phyloP scores from a whole-genome alignment of 1,140 invertebrate species.

The Hycleus cichorii region DNA sequence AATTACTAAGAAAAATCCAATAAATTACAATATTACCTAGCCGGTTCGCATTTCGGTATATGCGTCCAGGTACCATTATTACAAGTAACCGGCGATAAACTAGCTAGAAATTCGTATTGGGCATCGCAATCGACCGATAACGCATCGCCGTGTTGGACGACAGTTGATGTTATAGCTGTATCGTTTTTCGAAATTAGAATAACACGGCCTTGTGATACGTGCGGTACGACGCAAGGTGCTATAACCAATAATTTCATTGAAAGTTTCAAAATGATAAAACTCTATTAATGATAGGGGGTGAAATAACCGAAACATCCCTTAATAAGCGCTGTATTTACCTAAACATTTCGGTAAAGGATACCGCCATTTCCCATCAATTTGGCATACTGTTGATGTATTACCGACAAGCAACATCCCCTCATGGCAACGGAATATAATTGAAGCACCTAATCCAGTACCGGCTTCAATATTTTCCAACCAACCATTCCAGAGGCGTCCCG shows the following conservation, averaged over 20 bases:
- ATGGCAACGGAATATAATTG: slow-evolving; percentile 89
- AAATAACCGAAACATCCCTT: too few species aligned
- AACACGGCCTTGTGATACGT: slow-evolving; percentile 75
- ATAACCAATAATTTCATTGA: slow-evolving; percentile 7
- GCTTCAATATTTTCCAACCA: slow-evolving; percentile 90
- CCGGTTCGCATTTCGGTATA: slow-evolving; percentile 56
- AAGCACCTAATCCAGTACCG: slow-evolving; percentile 81
- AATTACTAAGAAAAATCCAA: too few species aligned
- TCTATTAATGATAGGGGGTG: too few species aligned
- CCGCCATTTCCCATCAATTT: slow-evolving; percentile 88
- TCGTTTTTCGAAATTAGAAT: slow-evolving; percentile 49
- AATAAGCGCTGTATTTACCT: slow-evolving; percentile 35
- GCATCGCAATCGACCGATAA: slow-evolving; percentile 78
- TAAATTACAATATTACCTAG: slow-evolving; percentile 18
- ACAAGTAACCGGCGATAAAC: slow-evolving; percentile 69
- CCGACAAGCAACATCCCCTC: slow-evolving; percentile 89
- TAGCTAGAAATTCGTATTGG: slow-evolving; percentile 79
- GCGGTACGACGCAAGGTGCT: slow-evolving; percentile 87
- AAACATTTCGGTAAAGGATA: slow-evolving; percentile 82
- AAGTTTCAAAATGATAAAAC: neutral
- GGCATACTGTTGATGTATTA: slow-evolving; percentile 82
- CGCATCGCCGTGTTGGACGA: slow-evolving; percentile 78
- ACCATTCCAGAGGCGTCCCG: slow-evolving; percentile 85
- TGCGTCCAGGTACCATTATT: slow-evolving; percentile 95
- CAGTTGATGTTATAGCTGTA: slow-evolving; percentile 50